Conservation (phyloP, 2,113 vertebrate genomes). For the Emydocephalus ijimae region DNA sequence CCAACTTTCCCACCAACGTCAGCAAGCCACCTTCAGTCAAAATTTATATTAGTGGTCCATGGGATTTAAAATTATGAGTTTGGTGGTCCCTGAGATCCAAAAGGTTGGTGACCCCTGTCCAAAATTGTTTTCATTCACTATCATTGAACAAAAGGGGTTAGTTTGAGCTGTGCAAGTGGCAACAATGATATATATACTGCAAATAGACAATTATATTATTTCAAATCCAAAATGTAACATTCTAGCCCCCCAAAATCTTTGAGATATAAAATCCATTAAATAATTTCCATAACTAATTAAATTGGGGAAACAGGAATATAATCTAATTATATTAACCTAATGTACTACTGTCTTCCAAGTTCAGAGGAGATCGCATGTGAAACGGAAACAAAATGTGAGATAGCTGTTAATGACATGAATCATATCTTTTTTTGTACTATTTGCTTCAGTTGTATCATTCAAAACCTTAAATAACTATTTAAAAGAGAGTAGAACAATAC, state of each 20-base stretch:
- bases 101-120: no score
- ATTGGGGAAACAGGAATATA: neutral
- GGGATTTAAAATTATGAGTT: no score
- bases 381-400: neutral
- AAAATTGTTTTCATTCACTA: neutral
- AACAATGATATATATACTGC: neutral
- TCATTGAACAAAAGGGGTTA: neutral
- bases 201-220: neutral
- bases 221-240: neutral
- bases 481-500: neutral
- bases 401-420: neutral
- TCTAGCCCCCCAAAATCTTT: neutral
- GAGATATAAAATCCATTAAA: neutral
- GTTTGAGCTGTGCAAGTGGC: neutral
- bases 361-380: neutral
- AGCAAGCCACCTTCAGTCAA: no score
- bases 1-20: no score
- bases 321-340: neutral
- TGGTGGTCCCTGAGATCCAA: no score
- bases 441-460: neutral
- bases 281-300: neutral
- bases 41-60: no score
- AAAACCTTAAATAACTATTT: neutral
- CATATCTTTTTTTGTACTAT: neutral
- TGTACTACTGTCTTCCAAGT: neutral